Percentiles rank a stretch among this genome's conserved stretches.
Conservation (phyloP, 2,888 invertebrate species). For the Acleris emargana region DNA sequence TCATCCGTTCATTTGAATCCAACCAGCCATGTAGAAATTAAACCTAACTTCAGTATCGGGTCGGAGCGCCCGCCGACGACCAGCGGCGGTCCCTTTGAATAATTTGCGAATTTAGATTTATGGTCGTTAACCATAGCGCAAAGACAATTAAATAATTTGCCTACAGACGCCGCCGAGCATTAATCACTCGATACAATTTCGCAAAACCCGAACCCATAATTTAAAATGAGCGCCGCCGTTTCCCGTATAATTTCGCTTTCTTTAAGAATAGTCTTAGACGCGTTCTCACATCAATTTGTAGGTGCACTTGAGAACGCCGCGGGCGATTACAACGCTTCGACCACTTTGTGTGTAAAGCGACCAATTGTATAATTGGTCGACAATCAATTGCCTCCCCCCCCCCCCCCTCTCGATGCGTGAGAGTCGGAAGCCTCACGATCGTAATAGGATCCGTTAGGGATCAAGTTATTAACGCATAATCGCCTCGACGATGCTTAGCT, state of each 20-base stretch:
- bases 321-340: slow-evolving; percentile 44
- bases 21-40: no score
- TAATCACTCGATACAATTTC: slow-evolving; percentile 29
- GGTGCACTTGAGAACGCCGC: slow-evolving; percentile 40
- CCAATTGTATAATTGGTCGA: slow-evolving; percentile 71
- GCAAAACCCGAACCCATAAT: slow-evolving; percentile 24
- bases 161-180: slow-evolving; percentile 54
- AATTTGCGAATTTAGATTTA: slow-evolving; percentile 79
- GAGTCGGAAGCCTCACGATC: slow-evolving; percentile 29
- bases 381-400: slow-evolving; percentile 54
- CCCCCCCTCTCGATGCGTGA: slow-evolving; percentile 39
- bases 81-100: slow-evolving; percentile 73
- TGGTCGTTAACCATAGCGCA: slow-evolving; percentile 75
- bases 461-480: slow-evolving; percentile 29
- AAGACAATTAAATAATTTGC: slow-evolving; percentile 79
- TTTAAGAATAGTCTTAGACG: slow-evolving; percentile 24
- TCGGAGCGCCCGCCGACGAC: slow-evolving; percentile 5
- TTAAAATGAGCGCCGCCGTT: slow-evolving; percentile 12
- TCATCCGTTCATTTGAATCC: no score
- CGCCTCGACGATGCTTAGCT: slow-evolving; percentile 27
- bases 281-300: slow-evolving; percentile 44
- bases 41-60: no score
- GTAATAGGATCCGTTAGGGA: slow-evolving; percentile 32
- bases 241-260: slow-evolving; percentile 32
- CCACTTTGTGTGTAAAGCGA: slow-evolving; percentile 50